Base-by-base conservation (phyloP, 2,797 vertebrate genomes). In the Myotis myotis region DNA sequence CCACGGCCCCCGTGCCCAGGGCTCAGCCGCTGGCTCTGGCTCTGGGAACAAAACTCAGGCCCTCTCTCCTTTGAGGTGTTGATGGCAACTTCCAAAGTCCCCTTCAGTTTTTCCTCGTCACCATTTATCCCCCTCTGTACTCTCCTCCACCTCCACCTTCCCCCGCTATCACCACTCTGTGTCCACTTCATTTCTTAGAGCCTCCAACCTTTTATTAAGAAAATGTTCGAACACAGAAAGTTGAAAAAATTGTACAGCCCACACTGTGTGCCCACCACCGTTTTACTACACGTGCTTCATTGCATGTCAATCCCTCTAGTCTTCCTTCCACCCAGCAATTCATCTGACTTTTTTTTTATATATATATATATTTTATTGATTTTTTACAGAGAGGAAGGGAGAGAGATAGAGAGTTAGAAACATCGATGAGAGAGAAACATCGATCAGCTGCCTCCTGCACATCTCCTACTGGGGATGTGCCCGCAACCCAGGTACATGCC, bases 211-310 rank as follows among this genome's bases (percentile, higher is more conserved):
- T 83, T 82, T 68, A 10, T 79, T 78, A 66, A 53, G 33, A 93
- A 93, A 93, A 66, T 41, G 22, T n/a, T 60, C 72, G 62, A 64
- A 88, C 49, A 44, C 11, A 38, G 38, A 36, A 80, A 75, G 23
- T 62, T 71, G 55, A 36, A 60, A 84, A 33, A 70, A 16, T 15
- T 11, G 2, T 25, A 15, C 36, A 8, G 57, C 47, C 23, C 10
- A 38, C 53, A 53, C 28, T 0, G 0, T 2, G 2, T 12, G 19
- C 28, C n/a, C 17, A 0, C 57, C 0, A 0, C 33, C 2, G 44
- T n/a, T 30, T 71, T 2, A 22, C 33, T 23, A 2, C 20, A 36
- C 16, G 33, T 57, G 57, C 57, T 78, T 74, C 23, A 22, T 23
- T 38, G 4, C 11, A 3, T 5, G 16, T 41, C 53, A 5, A 1